These are phyloP conservation scores for Mimumesa dahlbomi DNA, from an alignment of 2,888 invertebrate species.

Conservation along the genomic window DNA sequence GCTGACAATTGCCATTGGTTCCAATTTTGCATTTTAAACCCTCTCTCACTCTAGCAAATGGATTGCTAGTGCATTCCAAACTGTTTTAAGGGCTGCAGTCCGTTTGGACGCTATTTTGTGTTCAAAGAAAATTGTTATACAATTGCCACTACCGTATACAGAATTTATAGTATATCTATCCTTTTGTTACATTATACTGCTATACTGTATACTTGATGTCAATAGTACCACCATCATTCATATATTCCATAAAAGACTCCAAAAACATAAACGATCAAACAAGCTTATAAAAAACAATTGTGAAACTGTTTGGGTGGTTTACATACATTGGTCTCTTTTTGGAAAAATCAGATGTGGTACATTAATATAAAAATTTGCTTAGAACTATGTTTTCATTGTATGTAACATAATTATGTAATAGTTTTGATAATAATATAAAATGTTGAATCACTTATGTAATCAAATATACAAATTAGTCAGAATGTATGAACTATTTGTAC, in stretches of 20 bases:
- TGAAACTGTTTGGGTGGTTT: no score
- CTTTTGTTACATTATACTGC: slow-evolving; percentile 11
- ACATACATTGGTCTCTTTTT: no score
- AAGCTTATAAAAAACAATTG: background rate
- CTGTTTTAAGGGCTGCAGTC: slow-evolving; percentile 73
- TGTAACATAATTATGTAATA: no score
- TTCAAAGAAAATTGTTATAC: slow-evolving; percentile 71
- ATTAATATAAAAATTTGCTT: background rate
- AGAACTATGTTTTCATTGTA: background rate
- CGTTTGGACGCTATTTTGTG: slow-evolving; percentile 74
- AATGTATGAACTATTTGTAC: background rate
- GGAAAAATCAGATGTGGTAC: background rate
- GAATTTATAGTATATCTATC: slow-evolving; percentile 30
- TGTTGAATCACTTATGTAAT: background rate
- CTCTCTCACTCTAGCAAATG: slow-evolving; percentile 62
- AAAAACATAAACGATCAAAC: background rate
- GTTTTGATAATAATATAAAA: no score
- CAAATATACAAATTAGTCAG: no score
- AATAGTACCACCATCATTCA: no score
- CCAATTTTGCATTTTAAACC: slow-evolving; percentile 78
- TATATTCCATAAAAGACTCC: no score
- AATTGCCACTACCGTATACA: slow-evolving; percentile 57
- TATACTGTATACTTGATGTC: no score
- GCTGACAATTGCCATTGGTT: slow-evolving; percentile 78
- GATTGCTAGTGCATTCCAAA: slow-evolving; percentile 71